A percentile compares a stretch with the other conserved stretches of the same genome.
Conservation (phyloP, 2,113 vertebrate genomes). For the Zosterops lateralis region DNA sequence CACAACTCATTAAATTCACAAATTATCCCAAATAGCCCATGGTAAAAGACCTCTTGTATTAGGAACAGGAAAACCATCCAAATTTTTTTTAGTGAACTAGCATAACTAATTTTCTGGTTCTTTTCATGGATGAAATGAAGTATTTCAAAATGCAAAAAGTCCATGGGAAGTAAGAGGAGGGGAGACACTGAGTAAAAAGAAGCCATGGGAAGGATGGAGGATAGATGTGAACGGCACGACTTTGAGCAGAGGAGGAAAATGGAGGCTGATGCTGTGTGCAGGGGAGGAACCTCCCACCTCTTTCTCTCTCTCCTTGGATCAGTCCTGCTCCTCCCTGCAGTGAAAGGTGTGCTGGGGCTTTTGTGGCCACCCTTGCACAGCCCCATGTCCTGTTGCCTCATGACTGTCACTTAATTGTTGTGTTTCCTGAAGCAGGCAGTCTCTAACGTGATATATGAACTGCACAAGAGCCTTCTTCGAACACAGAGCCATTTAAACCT, state of each 20-base stretch:
- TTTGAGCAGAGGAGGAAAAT: not conserved
- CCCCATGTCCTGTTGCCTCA: not conserved
- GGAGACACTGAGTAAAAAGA: not conserved
- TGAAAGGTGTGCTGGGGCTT: not conserved
- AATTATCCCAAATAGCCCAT: constrained; percentile 66
- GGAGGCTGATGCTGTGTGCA: not conserved
- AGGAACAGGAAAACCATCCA: constrained; percentile 9
- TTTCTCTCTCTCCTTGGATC: not conserved
- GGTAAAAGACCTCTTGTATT: constrained; percentile 42
- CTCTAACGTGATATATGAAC: not conserved
- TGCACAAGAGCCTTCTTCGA: not conserved
- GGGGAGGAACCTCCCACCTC: not conserved
- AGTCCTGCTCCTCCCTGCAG: not conserved
- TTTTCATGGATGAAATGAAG: constrained; percentile 32
- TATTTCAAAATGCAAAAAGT: not conserved
- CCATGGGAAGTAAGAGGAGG: not conserved
- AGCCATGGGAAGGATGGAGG: not conserved
- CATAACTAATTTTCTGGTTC: constrained; percentile 28
- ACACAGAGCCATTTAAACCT: constrained; percentile 31
- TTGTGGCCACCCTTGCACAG: not conserved
- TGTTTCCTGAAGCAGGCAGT: not conserved
- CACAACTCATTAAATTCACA: constrained; percentile 70
- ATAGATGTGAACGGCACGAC: not conserved
- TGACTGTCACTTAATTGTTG: not conserved
- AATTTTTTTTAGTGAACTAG: constrained; percentile 19